Evolutionary conservation across 1,140 invertebrate genomes (phyloP).

Genomic region (Penaeus indicus): DNA sequence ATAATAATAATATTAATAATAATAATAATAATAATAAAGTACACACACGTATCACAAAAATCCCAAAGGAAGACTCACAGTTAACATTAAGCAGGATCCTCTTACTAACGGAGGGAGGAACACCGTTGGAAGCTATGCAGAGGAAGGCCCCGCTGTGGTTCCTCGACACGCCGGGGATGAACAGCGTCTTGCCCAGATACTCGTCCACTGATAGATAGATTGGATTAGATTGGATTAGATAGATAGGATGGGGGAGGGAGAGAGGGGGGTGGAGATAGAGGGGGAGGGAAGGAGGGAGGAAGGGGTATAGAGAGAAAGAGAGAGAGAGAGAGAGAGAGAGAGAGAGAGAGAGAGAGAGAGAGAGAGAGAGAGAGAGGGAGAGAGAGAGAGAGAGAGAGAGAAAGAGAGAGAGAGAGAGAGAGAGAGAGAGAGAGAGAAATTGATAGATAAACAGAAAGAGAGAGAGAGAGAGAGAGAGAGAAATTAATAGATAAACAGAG

Average conservation of each 20-base stretch:
- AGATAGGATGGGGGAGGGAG: no score
- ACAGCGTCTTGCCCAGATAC: constrained; percentile 76
- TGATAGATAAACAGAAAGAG: constrained; percentile 21
- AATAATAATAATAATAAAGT: no score
- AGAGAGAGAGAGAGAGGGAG: no score
- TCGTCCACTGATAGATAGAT: constrained; percentile 69
- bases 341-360: background rate
- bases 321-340: background rate
- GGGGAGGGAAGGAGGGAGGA: no score
- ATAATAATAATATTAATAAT: no score
- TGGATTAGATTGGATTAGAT: background rate
- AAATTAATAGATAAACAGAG: no score
- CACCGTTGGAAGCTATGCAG: constrained; percentile 90
- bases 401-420: no score
- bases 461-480: background rate
- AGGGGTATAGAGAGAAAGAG: background rate
- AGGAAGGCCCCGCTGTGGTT: constrained; percentile 88
- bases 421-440: background rate
- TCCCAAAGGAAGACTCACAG: constrained; percentile 78
- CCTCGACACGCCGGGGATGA: constrained; percentile 82
- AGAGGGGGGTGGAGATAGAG: no score
- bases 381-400: no score
- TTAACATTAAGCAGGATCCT: constrained; percentile 87
- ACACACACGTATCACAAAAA: no score
- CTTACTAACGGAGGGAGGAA: constrained; percentile 89